Evolutionary conservation across 2,113 vertebrate genomes (phyloP).

Genomic region (Macrotus californicus): DNA sequence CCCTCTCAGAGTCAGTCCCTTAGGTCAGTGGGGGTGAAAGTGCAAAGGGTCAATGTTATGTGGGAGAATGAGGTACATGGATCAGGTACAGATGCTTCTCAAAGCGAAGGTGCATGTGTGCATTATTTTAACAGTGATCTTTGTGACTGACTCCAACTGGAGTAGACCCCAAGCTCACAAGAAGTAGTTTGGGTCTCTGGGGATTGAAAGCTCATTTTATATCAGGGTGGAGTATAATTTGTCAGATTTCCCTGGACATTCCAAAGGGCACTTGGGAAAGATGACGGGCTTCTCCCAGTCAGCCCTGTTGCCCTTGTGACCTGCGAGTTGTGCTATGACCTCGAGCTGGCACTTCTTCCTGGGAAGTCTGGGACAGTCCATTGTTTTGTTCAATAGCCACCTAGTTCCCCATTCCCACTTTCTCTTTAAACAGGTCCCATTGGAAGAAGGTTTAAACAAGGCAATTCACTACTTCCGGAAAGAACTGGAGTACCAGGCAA

Average conservation of each 20-base stretch:
- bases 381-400: not conserved
- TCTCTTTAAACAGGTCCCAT: conserved; percentile 86
- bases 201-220: not conserved
- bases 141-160: not conserved
- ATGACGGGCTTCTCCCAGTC: not conserved
- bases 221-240: not conserved
- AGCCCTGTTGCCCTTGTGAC: not conserved
- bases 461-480: conserved; percentile 98
- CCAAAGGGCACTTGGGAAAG: not conserved
- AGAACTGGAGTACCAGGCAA: conserved; percentile 97
- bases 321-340: conserved; percentile 45
- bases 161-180: not conserved
- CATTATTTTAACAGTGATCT: not conserved
- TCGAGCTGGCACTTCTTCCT: not conserved
- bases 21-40: not conserved
- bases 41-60: not conserved
- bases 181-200: not conserved
- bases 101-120: fast-evolving
- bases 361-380: not conserved
- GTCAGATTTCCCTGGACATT: fast-evolving
- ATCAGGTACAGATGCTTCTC: not conserved
- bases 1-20: not conserved
- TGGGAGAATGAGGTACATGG: too few relatives aligned
- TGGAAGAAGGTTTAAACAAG: conserved; percentile 99
- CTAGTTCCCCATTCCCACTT: not conserved